Evolutionary conservation across 2,113 vertebrate genomes (phyloP).

Genomic region (Chroicocephalus ridibundus): DNA sequence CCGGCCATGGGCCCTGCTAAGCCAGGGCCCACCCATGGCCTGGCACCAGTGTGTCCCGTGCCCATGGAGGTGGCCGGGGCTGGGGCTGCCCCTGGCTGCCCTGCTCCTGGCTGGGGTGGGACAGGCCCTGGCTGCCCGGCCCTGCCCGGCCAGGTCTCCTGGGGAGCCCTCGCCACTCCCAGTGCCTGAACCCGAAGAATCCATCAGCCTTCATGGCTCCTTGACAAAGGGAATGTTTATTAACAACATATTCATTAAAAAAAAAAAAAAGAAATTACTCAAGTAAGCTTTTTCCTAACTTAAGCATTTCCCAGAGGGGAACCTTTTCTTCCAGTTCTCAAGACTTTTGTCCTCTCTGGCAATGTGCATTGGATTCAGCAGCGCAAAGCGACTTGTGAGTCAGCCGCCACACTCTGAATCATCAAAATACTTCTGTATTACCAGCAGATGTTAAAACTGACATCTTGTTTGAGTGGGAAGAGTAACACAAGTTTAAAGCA

Average conservation of each 20-base stretch:
- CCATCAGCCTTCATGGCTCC: not conserved
- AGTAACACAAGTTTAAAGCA: not conserved
- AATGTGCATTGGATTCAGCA: not conserved
- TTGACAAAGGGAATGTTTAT: not conserved
- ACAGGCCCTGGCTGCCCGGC: rapidly evolving
- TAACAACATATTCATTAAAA: not conserved
- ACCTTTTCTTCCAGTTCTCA: not conserved
- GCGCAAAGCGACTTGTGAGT: not conserved
- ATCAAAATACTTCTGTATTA: not conserved
- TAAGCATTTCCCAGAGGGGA: not conserved
- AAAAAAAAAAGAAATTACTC: not conserved
- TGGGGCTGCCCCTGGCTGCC: not conserved
- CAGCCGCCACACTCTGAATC: not conserved
- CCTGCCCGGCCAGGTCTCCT: rapidly evolving
- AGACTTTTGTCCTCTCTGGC: not conserved
- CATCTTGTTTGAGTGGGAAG: not conserved
- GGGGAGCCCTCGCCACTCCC: not conserved
- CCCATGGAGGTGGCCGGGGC: not conserved
- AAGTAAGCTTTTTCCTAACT: not conserved
- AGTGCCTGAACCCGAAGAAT: not conserved
- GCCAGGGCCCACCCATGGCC: rapidly evolving
- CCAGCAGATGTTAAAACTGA: not conserved
- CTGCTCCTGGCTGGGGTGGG: not conserved
- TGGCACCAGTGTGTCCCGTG: rapidly evolving
- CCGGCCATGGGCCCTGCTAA: rapidly evolving